phyloP scores from a whole-genome alignment of 2,113 vertebrate species.

The Xiphorhynchus elegans region DNA sequence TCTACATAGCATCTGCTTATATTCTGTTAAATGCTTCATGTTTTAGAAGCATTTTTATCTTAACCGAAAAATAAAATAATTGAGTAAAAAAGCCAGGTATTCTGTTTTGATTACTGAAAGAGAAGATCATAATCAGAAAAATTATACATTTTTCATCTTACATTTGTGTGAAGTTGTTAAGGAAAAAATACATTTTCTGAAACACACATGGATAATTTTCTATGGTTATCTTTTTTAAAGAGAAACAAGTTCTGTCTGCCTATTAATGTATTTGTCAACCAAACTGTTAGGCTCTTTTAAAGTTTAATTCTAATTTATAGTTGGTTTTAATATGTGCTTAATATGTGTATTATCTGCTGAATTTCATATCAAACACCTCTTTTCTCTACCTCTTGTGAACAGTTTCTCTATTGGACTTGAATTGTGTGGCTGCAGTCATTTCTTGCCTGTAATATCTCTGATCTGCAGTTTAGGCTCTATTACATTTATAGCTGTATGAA shows the following conservation, averaged over 20 bases:
- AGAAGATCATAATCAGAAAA: not conserved
- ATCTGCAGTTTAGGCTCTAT: not conserved
- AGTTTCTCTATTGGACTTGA: not conserved
- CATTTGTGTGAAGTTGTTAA: not conserved
- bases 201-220: not conserved
- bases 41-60: not conserved
- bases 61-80: not conserved
- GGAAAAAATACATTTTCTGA: not conserved
- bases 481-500: not conserved
- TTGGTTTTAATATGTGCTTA: not conserved
- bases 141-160: not conserved
- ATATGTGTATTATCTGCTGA: not conserved
- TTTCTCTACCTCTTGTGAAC: not conserved
- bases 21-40: not conserved
- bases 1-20: not conserved
- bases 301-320: not conserved
- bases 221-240: not conserved
- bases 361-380: not conserved
- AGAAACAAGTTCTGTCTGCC: not conserved
- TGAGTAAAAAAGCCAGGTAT: not conserved
- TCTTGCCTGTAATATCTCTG: not conserved
- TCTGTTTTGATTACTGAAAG: not conserved
- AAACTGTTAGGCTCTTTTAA: not conserved
- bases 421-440: not conserved
- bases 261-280: not conserved